These are phyloP conservation scores for Globia sparganii DNA, from an alignment of 2,888 invertebrate genomes.

Conservation along the genomic window DNA sequence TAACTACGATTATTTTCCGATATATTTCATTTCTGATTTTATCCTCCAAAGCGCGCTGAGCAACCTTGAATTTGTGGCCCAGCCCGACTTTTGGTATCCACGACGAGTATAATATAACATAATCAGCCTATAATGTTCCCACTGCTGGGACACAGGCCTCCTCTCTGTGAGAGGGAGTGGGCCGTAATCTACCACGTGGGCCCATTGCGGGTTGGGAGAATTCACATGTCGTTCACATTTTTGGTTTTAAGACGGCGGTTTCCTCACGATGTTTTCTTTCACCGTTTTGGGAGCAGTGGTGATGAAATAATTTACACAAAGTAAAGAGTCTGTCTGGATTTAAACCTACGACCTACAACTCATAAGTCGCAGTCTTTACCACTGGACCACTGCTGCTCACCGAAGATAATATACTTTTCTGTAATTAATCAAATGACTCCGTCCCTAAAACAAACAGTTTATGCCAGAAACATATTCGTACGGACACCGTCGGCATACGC, in stretches of 20 bases:
- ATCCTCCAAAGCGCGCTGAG: not conserved
- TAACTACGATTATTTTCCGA: too few species aligned
- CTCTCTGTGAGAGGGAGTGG: too few species aligned
- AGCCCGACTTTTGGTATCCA: not conserved
- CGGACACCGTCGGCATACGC: not conserved
- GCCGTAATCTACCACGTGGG: too few species aligned
- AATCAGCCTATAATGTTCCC: too few species aligned
- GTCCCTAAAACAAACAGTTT: not conserved
- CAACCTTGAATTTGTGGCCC: not conserved
- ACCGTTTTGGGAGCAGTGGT: too few species aligned
- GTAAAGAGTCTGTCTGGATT: not conserved
- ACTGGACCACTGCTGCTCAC: not conserved
- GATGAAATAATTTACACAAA: too few species aligned
- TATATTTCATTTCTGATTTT: too few species aligned
- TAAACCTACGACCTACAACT: not conserved
- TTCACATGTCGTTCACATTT: not conserved
- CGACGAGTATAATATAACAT: not conserved
- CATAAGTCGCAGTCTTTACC: not conserved
- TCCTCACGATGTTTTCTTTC: too few species aligned
- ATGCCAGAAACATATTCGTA: slow-evolving; percentile 1
- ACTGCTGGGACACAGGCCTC: too few species aligned
- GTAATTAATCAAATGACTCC: not conserved
- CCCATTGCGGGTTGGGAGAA: too few species aligned
- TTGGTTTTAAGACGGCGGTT: too few species aligned
- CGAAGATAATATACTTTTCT: not conserved